Conservation (phyloP, 2,113 vertebrate genomes). For the Xiphophorus couchianus region DNA sequence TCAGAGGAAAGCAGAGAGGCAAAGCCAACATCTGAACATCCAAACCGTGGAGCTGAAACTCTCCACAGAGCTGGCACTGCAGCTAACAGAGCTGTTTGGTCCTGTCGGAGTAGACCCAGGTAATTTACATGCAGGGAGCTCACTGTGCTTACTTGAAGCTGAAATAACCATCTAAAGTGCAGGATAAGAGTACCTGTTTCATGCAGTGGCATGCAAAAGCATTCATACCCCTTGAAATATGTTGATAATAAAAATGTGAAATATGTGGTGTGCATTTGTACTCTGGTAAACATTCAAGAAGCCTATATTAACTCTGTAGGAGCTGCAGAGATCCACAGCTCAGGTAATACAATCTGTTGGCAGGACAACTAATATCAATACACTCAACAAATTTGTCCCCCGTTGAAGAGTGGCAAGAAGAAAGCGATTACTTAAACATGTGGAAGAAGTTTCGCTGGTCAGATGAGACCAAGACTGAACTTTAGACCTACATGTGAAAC, state of each 20-base stretch:
- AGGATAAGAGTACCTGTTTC: too few relatives aligned
- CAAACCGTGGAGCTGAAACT: constrained; percentile 90
- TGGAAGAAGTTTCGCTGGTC: too few relatives aligned
- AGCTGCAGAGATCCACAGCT: too few relatives aligned
- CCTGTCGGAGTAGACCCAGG: constrained; percentile 94
- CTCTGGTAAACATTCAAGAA: background rate
- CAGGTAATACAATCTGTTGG: too few relatives aligned
- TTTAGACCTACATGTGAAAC: too few relatives aligned
- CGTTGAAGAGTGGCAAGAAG: too few relatives aligned
- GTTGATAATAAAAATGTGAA: background rate
- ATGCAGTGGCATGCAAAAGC: background rate
- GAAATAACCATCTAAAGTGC: background rate
- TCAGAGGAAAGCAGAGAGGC: constrained; percentile 30
- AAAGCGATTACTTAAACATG: too few relatives aligned
- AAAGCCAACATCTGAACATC: constrained; percentile 79
- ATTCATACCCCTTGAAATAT: background rate
- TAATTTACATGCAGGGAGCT: constrained; percentile 67
- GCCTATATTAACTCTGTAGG: too few relatives aligned
- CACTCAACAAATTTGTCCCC: too few relatives aligned
- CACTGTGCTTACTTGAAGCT: background rate
- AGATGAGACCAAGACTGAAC: too few relatives aligned
- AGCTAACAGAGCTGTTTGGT: constrained; percentile 94
- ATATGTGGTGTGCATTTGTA: background rate
- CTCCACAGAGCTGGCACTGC: constrained; percentile 92
- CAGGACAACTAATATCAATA: too few relatives aligned